Evolutionary conservation across 2,113 vertebrate genomes (phyloP).

Genomic region (Saimiri boliviensis): DNA sequence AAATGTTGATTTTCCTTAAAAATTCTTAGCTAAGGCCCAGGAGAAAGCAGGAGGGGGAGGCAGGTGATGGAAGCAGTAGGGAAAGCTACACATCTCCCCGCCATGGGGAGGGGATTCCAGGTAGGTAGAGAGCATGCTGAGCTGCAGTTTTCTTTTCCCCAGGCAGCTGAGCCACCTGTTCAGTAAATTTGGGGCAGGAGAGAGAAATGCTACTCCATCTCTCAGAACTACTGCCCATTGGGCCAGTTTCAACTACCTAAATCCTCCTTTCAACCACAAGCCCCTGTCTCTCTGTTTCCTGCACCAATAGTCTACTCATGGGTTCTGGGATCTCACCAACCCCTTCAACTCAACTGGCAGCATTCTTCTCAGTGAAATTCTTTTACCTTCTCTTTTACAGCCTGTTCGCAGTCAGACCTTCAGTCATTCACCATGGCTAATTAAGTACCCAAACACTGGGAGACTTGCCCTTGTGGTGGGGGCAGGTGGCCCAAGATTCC

Average conservation of each 20-base stretch:
- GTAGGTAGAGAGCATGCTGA: background rate
- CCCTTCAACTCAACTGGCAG: background rate
- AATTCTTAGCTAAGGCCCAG: background rate
- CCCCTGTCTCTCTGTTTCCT: background rate
- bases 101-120: background rate
- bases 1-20: background rate
- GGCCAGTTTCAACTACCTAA: background rate
- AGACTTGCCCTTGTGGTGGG: background rate
- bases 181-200: background rate
- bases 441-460: background rate
- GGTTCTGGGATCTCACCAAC: background rate
- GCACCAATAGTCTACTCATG: background rate
- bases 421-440: background rate
- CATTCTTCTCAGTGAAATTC: background rate
- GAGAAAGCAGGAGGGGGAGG: background rate
- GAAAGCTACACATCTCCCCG: background rate
- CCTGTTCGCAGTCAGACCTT: background rate
- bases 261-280: background rate
- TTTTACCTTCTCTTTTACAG: background rate
- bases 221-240: background rate
- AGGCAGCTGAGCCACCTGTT: background rate
- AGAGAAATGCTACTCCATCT: background rate
- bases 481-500: background rate
- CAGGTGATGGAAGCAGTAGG: background rate
- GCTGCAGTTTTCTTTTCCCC: background rate